phyloP scores from a whole-genome alignment of 1,140 invertebrate genomes.

The Bombyx mori region ASM3026992v2 NC_085130.1:11387501-11388000 shows the following conservation, averaged over 20 bases:
- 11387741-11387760: slow-evolving; percentile 37
- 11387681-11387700: slow-evolving; percentile 49
- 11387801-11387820: slow-evolving; percentile 49
- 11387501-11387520: background rate
- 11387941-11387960: slow-evolving; percentile 37
- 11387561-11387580: slow-evolving; percentile 55
- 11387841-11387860: slow-evolving; percentile 42
- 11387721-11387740: slow-evolving; percentile 37
- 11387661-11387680: slow-evolving; percentile 63
- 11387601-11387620: slow-evolving; percentile 49
- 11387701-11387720: slow-evolving; percentile 51
- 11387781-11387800: slow-evolving; percentile 41
- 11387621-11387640: slow-evolving; percentile 61
- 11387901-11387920: slow-evolving; percentile 45
- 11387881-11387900: slow-evolving; percentile 34
- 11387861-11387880: slow-evolving; percentile 28
- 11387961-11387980: slow-evolving; percentile 35
- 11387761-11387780: slow-evolving; percentile 42
- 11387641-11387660: slow-evolving; percentile 68
- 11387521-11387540: slow-evolving; percentile 28
- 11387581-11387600: slow-evolving; percentile 71
- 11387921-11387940: slow-evolving; percentile 50
- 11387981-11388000: slow-evolving; percentile 39
- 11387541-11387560: slow-evolving; percentile 48
- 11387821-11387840: slow-evolving; percentile 28